Evolutionary conservation across 1,140 invertebrate species (phyloP).

Genomic region (Chymomyza costata): DNA sequence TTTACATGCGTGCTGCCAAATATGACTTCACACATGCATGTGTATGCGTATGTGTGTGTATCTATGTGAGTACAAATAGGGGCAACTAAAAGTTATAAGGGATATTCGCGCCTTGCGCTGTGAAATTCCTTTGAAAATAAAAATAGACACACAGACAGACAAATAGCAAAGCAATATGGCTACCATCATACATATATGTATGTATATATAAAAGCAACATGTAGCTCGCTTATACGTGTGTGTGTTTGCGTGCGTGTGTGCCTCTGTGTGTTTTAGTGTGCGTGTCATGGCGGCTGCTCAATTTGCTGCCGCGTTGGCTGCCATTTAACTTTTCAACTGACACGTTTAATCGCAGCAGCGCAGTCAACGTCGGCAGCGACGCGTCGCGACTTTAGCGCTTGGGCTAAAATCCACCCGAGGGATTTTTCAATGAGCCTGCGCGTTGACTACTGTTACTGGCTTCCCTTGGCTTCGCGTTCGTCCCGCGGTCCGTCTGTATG

Average conservation of each 20-base stretch:
- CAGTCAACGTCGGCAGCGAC: no score
- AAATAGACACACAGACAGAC: slow-evolving; percentile 11
- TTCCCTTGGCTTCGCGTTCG: not conserved
- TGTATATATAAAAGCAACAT: slow-evolving; percentile 60
- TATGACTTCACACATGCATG: no score
- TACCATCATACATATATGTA: slow-evolving; percentile 53
- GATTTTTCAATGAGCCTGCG: slow-evolving; percentile 44
- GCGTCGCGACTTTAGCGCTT: no score
- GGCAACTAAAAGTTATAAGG: not conserved
- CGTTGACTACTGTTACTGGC: slow-evolving; percentile 30
- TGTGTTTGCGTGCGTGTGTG: not conserved
- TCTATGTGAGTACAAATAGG: not conserved
- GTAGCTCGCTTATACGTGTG: slow-evolving; percentile 30
- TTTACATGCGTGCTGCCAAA: no score
- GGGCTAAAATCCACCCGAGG: no score
- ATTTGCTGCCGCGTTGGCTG: slow-evolving; percentile 39
- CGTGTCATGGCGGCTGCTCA: slow-evolving; percentile 49
- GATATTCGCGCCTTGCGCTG: slow-evolving; percentile 12
- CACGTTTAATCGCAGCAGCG: slow-evolving; percentile 58
- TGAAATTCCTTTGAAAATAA: slow-evolving; percentile 39
- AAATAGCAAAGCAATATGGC: slow-evolving; percentile 54
- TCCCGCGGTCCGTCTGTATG: slow-evolving; percentile 6
- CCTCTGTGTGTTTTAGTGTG: slow-evolving; percentile 17
- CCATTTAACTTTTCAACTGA: slow-evolving; percentile 73
- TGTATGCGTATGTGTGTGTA: not conserved